Evolutionary conservation across 1,140 invertebrate species (phyloP), one percentile per base, ranked within the genome.

Genomic region (Maniola jurtina): DNA sequence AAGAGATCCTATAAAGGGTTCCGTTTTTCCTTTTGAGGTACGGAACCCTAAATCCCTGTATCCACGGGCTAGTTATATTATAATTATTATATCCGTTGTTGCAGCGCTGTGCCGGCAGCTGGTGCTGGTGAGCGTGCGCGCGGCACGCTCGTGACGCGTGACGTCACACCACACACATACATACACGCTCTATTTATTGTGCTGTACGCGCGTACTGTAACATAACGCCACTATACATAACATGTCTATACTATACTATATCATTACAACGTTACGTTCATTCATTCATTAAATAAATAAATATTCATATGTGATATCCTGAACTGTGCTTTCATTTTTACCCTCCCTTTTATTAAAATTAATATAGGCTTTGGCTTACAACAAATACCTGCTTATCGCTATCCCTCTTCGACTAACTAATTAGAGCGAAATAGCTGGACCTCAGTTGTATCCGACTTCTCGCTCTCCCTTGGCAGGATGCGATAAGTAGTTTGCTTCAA

Each of bases 231-330:
- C 42, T 45, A 45, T 45, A 45, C 25, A 25, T 25, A 25, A 25
- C 25, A 25, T 25, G 25, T 45, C 42, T 45, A n/a, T n/a, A n/a
- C 42, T 45, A n/a, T 38, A 42, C 80, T 86, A 86, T 86, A 88
- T 86, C 83, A 88, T 84, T 86, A 86, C 77, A 45, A 45, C 42
- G 5, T 45, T 45, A 45, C 13, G 42, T 45, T 40, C 13, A 45
- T 25, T 77, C 79, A 75, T 89, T 80, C 86, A 88, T 85, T 79
- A 84, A 86, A 86, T 88, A 88, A 88, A 84, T 79, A 84, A 86
- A 86, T 88, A 88, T 89, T 88, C 84, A 89, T 86, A 89, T 89
- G 86, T 89, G 86, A 89, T 89, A 89, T 88, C 83, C 62, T 61
- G 14, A 25, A 9, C 5, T 9, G 48, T 15, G 48, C 14, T 25